Base-by-base conservation (phyloP, 2,888 invertebrate species). In the Pseudococcus viburni region DNA sequence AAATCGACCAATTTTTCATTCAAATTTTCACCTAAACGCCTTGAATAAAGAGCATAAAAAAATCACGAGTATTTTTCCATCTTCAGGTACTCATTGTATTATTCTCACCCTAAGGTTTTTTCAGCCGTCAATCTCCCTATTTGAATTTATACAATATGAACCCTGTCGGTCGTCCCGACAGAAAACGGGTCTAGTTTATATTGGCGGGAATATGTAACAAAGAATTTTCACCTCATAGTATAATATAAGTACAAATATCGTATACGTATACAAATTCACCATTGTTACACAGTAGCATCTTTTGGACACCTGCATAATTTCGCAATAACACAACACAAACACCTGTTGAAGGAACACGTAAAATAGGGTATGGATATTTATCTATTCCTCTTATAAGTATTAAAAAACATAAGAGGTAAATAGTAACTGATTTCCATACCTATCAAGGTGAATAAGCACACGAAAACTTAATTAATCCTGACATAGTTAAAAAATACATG, bases 221-320 rank as follows among this genome's bases (percentile, higher is more conserved):
- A 51, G 51, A 17, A 51, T 51, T 51, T 51, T 51, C 51, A 51
- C 51, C 51, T 51, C 51, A 17, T 51, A 17, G 51, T 51, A 51
- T 51, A 51, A 5, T 46, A 46, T 6, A 12, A 11, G 46, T 51
- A 51, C 17, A 51, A 15, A 12, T 51, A 15, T 51, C 8, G 64
- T 64, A 64, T 59, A 7, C 59, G 2, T 59, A n/a, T 59, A n/a
- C 59, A 59, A 6, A 55, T 46, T 5, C 51, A 51, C 51, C 15
- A 51, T 51, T 51, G 17, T 17, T 51, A 17, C 12, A 64, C 26
- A 11, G 19, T 22, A 22, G 64, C 22, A 64, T 64, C 64, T 64
- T 64, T 19, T 22, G 22, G 64, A 64, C 64, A 64, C 64, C 64
- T 64, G 64, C 64, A 22, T 64, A 64, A 64, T 64, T 64, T 64